These are phyloP conservation scores for Camptogramma bilineatum DNA, from an alignment of 2,888 invertebrate genomes.

Conservation along the genomic window DNA sequence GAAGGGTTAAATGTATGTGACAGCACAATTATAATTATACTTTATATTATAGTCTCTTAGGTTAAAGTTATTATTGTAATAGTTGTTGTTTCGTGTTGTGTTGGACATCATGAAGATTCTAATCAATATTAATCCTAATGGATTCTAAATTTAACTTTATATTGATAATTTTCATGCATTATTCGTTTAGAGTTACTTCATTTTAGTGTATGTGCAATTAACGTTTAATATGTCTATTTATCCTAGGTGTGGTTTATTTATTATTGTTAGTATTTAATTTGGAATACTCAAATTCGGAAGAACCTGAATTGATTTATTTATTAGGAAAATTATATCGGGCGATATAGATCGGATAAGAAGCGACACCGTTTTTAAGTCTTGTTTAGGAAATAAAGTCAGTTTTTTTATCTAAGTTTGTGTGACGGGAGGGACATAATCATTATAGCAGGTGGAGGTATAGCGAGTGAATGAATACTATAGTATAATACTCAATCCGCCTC, in stretches of 20 bases:
- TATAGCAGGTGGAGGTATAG: slow-evolving; percentile 36
- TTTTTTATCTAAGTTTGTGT: slow-evolving; percentile 9
- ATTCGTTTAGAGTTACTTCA: slow-evolving; percentile 74
- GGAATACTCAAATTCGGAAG: slow-evolving; percentile 45
- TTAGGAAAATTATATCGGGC: slow-evolving; percentile 77
- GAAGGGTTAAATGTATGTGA: slow-evolving; percentile 52
- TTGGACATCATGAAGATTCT: slow-evolving; percentile 66
- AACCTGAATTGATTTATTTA: slow-evolving; percentile 79
- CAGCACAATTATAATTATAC: slow-evolving; percentile 75
- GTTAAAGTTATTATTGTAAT: slow-evolving; percentile 55
- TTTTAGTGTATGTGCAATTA: slow-evolving; percentile 81
- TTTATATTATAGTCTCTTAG: slow-evolving; percentile 70
- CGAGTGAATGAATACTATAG: slow-evolving; percentile 27
- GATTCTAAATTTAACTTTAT: slow-evolving; percentile 36
- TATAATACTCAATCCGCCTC: slow-evolving; percentile 36
- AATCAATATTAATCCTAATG: slow-evolving; percentile 59
- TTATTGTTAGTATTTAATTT: slow-evolving; percentile 50
- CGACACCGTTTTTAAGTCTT: slow-evolving; percentile 39
- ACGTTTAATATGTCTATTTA: slow-evolving; percentile 71
- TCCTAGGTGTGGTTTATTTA: slow-evolving; percentile 72
- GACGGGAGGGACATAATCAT: slow-evolving; percentile 17
- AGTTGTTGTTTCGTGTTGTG: slow-evolving; percentile 81
- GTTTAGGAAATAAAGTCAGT: slow-evolving; percentile 31
- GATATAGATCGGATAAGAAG: slow-evolving; percentile 47
- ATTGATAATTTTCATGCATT: slow-evolving; percentile 67